Evolutionary conservation across 2,888 invertebrate genomes (phyloP), one percentile per base, ranked within the genome.

Genomic region (Ennomos erosarius): DNA sequence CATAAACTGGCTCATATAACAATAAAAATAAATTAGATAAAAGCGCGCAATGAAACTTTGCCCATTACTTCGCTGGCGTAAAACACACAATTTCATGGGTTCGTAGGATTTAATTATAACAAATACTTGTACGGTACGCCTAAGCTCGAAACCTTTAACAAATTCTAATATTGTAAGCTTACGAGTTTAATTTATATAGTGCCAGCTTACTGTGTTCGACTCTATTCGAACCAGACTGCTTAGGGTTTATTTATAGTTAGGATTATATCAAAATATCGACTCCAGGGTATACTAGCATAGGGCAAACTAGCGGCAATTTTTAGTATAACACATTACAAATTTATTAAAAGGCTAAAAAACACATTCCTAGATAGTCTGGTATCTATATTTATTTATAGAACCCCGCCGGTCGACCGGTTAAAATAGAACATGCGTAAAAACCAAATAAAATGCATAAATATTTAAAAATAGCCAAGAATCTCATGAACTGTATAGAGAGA

Each of bases 21-120:
- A 84, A 85, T 90, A 90, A 90, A 90, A 90, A 88, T 88, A 90
- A 89, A 90, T 90, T 85, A 90, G 86, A 88, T 86, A 86, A 88
- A 88, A 88, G 87, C 90, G 81, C 78, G 82, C 87, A 88, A 87
- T 88, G 86, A 85, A 90, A 90, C 88, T 89, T 89, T 78, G 76
- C 73, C 84, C 86, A 84, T 90, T 89, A 89, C 82, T 74, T 75
- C 65, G 68, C 71, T 77, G 72, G 76, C 82, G 79, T 86, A 81
- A 87, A 88, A 85, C 84, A 81, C 70, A 81, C 81, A 81, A 84
- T 84, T 84, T 81, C 84, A 82, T 81, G 84, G 81, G 78, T 84
- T 81, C 79, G 78, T 80, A 70, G 81, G 81, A 87, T 88, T 90
- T 88, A 88, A 90, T 90, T 87, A 85, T 86, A 84, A 81, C 80